phyloP scores from a whole-genome alignment of 2,888 invertebrate species.

The Pristionchus entomophagus region DNA sequence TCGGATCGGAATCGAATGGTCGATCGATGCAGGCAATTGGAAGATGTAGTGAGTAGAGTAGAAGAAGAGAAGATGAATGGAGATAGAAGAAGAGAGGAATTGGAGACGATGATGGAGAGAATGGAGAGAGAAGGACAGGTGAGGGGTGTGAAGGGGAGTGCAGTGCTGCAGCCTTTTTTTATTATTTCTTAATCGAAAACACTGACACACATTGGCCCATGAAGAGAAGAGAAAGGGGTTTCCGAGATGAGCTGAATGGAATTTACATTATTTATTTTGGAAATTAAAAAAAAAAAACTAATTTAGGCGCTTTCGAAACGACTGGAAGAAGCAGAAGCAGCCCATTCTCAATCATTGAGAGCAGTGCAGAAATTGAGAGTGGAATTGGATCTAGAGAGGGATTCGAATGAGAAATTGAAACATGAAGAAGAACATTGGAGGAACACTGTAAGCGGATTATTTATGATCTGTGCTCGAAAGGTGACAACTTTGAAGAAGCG shows the following conservation, averaged over 20 bases:
- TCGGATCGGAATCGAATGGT: slow-evolving; percentile 50
- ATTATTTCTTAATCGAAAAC: neutral
- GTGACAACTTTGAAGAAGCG: no score
- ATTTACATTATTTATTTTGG: no score
- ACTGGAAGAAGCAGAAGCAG: slow-evolving; percentile 15
- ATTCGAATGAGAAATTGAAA: slow-evolving; percentile 54
- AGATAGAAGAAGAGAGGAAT: slow-evolving; percentile 34
- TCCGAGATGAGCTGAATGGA: no score
- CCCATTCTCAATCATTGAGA: neutral
- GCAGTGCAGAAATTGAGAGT: slow-evolving; percentile 27
- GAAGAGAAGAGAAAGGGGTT: neutral
- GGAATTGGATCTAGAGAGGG: slow-evolving; percentile 45
- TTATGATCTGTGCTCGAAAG: no score
- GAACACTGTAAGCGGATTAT: slow-evolving; percentile 51
- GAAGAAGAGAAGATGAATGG: slow-evolving; percentile 44
- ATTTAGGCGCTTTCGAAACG: neutral
- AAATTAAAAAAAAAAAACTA: no score
- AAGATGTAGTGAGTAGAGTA: slow-evolving; percentile 49
- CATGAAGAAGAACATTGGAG: slow-evolving; percentile 58
- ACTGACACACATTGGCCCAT: no score
- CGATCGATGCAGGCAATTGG: slow-evolving; percentile 33
- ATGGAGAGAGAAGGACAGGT: slow-evolving; percentile 43
- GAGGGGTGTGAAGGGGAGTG: neutral
- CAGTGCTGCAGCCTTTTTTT: neutral
- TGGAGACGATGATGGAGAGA: neutral